Evolutionary conservation across 2,113 vertebrate species (phyloP).

Genomic region (Phodopus roborovskii): DNA sequence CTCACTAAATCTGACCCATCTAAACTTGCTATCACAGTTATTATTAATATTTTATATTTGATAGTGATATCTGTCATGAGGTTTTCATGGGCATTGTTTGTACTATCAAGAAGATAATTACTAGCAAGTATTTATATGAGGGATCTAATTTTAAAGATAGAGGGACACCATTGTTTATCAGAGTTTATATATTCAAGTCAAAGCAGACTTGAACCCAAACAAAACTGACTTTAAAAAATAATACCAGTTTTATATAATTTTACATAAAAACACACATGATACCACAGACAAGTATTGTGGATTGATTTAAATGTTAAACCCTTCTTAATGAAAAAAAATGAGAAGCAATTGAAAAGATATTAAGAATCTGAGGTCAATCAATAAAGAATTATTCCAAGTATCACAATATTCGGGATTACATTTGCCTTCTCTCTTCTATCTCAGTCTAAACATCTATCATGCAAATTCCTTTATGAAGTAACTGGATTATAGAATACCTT

Average conservation of each 20-base stretch:
- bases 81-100: background rate
- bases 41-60: background rate
- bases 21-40: background rate
- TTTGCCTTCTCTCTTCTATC: background rate
- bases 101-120: background rate
- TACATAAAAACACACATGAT: background rate
- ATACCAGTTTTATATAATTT: slow-evolving; percentile 7
- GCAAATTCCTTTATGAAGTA: slow-evolving; percentile 55
- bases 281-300: background rate
- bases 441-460: background rate
- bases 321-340: slow-evolving; percentile 19
- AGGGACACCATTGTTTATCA: background rate
- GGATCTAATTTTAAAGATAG: background rate
- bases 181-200: background rate
- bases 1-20: background rate
- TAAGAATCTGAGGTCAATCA: slow-evolving; percentile 52
- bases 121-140: background rate
- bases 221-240: slow-evolving; percentile 18
- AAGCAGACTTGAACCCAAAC: background rate
- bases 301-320: slow-evolving; percentile 52
- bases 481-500: slow-evolving; percentile 60
- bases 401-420: background rate
- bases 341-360: slow-evolving; percentile 33
- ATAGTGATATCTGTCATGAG: background rate
- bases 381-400: slow-evolving; percentile 6